Evolutionary conservation across 2,888 invertebrate species (phyloP).

Genomic region (Diarsia dahlii): DNA sequence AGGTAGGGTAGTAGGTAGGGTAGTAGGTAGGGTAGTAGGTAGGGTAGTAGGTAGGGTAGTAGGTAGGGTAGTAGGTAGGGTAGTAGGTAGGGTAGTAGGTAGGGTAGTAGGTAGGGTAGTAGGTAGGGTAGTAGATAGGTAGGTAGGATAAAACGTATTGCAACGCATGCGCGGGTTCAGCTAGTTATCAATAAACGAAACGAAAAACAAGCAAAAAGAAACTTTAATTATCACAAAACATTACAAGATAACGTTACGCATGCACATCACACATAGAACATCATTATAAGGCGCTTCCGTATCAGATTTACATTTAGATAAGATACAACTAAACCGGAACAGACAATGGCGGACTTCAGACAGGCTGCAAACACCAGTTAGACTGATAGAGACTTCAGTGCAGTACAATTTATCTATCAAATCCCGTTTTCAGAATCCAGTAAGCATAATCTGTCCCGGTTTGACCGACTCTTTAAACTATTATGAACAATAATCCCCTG

Average conservation of each 20-base stretch:
- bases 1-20: no score
- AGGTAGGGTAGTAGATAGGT: no score
- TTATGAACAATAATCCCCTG: slow-evolving; percentile 10
- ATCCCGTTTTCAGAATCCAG: not conserved
- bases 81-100: no score
- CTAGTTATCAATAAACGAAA: slow-evolving; percentile 27
- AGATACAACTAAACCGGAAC: not conserved
- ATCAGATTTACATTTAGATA: not conserved
- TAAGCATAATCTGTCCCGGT: not conserved
- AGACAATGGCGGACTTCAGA: not conserved
- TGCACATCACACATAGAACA: slow-evolving; percentile 23
- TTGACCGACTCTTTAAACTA: not conserved
- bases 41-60: no score
- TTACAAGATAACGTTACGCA: slow-evolving; percentile 38
- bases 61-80: no score
- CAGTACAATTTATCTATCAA: not conserved
- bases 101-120: no score
- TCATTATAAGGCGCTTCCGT: slow-evolving; percentile 12
- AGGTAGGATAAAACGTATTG: no score
- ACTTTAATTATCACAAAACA: slow-evolving; percentile 58
- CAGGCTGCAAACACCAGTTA: not conserved
- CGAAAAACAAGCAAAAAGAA: slow-evolving; percentile 28
- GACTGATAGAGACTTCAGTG: not conserved
- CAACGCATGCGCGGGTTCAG: no score
- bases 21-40: no score